These are phyloP conservation scores for Phyllopteryx taeniolatus DNA, from an alignment of 2,113 vertebrate genomes.

Conservation along the genomic window DNA sequence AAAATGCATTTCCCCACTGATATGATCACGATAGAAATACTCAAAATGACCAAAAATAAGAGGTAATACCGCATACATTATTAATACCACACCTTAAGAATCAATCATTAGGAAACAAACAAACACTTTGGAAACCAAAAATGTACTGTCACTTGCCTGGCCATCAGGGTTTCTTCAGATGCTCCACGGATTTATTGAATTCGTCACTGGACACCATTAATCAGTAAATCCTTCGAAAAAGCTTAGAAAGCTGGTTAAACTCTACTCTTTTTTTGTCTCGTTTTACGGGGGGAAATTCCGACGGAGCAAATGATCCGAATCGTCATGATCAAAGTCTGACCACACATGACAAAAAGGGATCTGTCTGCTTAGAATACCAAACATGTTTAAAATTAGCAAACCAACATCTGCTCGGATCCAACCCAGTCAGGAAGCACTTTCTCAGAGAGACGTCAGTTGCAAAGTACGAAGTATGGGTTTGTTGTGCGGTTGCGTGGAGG, in stretches of 20 bases:
- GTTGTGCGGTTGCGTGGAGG: background rate
- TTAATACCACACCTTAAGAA: background rate
- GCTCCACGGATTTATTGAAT: constrained; percentile 3
- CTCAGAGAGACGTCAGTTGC: background rate
- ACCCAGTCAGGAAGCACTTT: constrained; percentile 4
- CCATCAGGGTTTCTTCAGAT: constrained; percentile 7
- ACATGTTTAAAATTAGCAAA: constrained; percentile 18
- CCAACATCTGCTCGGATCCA: constrained; percentile 7
- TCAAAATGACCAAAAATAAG: background rate
- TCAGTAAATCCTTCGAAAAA: background rate
- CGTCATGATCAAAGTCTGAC: constrained; percentile 3
- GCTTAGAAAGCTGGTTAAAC: background rate
- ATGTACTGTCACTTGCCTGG: too few species aligned
- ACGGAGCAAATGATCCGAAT: constrained; percentile 5
- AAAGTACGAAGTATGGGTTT: background rate
- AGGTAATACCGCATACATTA: background rate
- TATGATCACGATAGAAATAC: background rate
- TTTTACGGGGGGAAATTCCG: background rate
- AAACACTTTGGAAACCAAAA: background rate
- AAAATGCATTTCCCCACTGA: background rate
- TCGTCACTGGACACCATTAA: constrained; percentile 1
- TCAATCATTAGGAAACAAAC: background rate
- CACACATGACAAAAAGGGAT: constrained; percentile 1
- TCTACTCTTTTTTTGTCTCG: background rate
- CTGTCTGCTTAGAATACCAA: constrained; percentile 4